phyloP scores from a whole-genome alignment of 2,113 vertebrate species.

The Saguinus midas region DNA sequence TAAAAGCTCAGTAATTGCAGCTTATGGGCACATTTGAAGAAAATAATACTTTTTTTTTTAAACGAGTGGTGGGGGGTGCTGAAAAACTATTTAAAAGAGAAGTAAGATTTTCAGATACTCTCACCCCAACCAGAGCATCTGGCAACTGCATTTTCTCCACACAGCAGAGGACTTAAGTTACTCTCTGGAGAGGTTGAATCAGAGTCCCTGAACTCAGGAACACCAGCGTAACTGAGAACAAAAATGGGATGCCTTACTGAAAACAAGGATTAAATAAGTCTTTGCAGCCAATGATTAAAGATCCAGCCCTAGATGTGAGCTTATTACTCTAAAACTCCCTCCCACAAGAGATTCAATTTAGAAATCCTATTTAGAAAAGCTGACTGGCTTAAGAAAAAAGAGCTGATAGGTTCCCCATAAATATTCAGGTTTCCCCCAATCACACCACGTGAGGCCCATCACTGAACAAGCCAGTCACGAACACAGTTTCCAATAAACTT shows the following conservation, averaged over 20 bases:
- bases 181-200: not conserved
- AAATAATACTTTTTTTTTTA: not conserved
- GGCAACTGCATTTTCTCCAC: not conserved
- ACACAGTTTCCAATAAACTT: not conserved
- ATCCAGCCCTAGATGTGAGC: not conserved
- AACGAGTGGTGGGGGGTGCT: not conserved
- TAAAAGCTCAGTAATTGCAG: not conserved
- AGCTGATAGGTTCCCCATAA: not conserved
- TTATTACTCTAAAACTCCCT: not conserved
- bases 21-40: not conserved
- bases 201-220: not conserved
- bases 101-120: constrained; percentile 6
- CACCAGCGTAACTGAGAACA: not conserved
- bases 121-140: not conserved
- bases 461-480: not conserved
- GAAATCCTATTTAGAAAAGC: constrained; percentile 20
- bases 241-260: not conserved
- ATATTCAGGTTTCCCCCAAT: not conserved
- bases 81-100: constrained; percentile 6
- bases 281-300: not conserved
- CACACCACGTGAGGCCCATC: not conserved
- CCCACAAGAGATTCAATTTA: not conserved
- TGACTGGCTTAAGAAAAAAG: not conserved
- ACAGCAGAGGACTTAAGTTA: not conserved
- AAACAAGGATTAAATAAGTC: constrained; percentile 17